Percentiles rank a stretch among this genome's conserved stretches.
phyloP scores from a whole-genome alignment of 2,888 invertebrate genomes.

The Priocnemis perturbator region DNA sequence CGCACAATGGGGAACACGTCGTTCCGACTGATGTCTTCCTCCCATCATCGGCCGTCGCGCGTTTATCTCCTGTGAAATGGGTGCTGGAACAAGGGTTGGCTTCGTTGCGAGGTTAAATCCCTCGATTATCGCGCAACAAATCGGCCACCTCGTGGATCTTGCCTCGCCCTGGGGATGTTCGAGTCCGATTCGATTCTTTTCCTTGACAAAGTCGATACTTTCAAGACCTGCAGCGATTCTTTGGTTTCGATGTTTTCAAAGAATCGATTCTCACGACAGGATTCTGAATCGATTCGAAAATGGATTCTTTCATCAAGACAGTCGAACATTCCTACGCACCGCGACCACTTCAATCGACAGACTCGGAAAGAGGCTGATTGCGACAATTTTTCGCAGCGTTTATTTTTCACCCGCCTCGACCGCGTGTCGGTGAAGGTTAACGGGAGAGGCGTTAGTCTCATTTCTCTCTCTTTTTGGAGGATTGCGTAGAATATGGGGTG shows the following conservation, averaged over 20 bases:
- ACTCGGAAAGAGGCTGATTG: conserved; percentile 11
- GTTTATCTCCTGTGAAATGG: too few relatives aligned
- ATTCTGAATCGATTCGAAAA: too few relatives aligned
- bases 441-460: conserved; percentile 8
- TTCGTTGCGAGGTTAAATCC: not conserved
- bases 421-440: conserved; percentile 29
- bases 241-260: too few relatives aligned
- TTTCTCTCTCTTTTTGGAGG: conserved; percentile 7
- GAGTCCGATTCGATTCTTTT: too few relatives aligned
- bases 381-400: conserved; percentile 18
- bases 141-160: not conserved
- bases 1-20: conserved; percentile 17
- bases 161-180: too few relatives aligned
- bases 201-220: too few relatives aligned
- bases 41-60: conserved; percentile 38
- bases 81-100: not conserved
- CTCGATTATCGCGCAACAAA: not conserved
- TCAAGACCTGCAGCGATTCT: too few relatives aligned
- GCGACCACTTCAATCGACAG: not conserved
- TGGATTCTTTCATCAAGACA: too few relatives aligned
- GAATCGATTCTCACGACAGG: too few relatives aligned
- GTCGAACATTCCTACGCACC: too few relatives aligned
- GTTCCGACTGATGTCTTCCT: conserved; percentile 35
- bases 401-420: conserved; percentile 25
- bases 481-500: conserved; percentile 24